Percentiles rank a stretch among this genome's conserved stretches.
Conservation (phyloP, 1,140 invertebrate species). For the Leptopilina boulardi region DNA sequence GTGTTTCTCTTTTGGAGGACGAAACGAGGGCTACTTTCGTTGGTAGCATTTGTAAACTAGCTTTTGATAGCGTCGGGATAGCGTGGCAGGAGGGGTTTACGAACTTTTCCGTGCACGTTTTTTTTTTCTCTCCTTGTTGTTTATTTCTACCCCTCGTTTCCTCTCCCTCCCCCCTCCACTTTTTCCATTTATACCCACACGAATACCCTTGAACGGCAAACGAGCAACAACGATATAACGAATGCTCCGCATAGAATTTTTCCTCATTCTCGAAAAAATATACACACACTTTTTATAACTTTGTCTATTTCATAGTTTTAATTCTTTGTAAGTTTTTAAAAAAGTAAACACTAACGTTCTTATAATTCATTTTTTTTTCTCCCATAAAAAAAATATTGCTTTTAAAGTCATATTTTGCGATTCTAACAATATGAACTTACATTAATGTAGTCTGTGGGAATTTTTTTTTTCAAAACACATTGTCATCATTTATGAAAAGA, state of each 20-base stretch:
- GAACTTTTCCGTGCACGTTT: slow-evolving; percentile 48
- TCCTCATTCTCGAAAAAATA: slow-evolving; percentile 15
- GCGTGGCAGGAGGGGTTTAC: slow-evolving; percentile 50
- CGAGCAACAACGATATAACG: slow-evolving; percentile 64
- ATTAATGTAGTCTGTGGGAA: too few species aligned
- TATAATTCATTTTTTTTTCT: not conserved
- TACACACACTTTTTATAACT: slow-evolving; percentile 6
- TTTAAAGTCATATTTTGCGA: not conserved
- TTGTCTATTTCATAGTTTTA: slow-evolving; percentile 1
- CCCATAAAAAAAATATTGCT: not conserved
- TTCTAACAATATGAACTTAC: not conserved
- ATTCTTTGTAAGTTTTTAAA: not conserved
- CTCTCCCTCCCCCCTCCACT: slow-evolving; percentile 20
- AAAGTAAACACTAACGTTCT: slow-evolving; percentile 9
- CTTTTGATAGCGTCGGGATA: slow-evolving; percentile 64
- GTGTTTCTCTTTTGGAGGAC: slow-evolving; percentile 22
- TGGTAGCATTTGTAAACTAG: slow-evolving; percentile 66
- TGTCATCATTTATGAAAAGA: not conserved
- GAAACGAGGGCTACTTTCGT: slow-evolving; percentile 36
- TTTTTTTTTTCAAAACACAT: not conserved
- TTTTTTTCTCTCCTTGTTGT: slow-evolving; percentile 30
- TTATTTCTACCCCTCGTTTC: not conserved
- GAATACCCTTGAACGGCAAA: slow-evolving; percentile 57
- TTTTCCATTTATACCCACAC: slow-evolving; percentile 39
- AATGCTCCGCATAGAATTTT: slow-evolving; percentile 51